Percentiles rank a stretch among this genome's conserved stretches.
Evolutionary conservation across 2,797 vertebrate species (phyloP).

Genomic region (Crypturellus tataupa): DNA sequence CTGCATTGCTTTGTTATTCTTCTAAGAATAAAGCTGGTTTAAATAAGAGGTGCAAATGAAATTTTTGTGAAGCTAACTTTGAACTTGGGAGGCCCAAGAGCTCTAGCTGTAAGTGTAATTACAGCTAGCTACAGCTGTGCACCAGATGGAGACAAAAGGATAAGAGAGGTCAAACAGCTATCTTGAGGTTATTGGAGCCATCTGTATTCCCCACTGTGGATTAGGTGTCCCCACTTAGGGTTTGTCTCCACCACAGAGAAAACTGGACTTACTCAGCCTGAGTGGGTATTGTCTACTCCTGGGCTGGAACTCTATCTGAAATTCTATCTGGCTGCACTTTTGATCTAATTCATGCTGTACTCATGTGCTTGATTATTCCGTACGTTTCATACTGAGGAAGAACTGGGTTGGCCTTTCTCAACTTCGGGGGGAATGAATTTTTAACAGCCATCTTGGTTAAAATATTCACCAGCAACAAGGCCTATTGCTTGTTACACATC

Average conservation of each 20-base stretch:
- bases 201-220: neutral
- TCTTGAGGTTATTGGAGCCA: neutral
- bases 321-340: neutral
- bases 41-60: neutral
- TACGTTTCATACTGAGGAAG: neutral
- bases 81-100: neutral
- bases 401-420: neutral
- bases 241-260: neutral
- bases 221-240: neutral
- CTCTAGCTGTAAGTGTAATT: neutral
- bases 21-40: neutral
- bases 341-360: neutral
- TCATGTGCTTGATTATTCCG: neutral
- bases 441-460: neutral
- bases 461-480: neutral
- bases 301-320: neutral
- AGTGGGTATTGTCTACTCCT: neutral
- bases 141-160: neutral
- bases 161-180: neutral
- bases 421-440: neutral
- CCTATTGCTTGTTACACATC: too few species aligned
- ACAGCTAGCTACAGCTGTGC: neutral
- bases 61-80: slow-evolving; percentile 1
- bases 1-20: neutral
- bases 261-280: neutral